Evolutionary conservation across 2,797 vertebrate genomes (phyloP).

Genomic region (Tapera naevia): DNA sequence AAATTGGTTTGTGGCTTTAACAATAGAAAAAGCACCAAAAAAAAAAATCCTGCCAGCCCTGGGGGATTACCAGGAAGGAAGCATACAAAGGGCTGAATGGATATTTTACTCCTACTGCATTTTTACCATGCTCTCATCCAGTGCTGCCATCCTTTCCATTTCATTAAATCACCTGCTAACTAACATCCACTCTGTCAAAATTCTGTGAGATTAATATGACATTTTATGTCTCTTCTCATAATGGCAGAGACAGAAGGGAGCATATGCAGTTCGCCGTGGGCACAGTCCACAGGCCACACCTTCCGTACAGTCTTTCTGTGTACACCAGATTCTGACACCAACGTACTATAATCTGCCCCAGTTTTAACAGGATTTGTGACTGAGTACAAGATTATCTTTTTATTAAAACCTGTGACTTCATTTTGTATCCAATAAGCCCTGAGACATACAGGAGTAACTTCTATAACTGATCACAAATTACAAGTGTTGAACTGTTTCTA

Average conservation of each 20-base stretch:
- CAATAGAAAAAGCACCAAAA: background rate
- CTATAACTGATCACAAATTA: background rate
- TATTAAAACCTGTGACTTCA: background rate
- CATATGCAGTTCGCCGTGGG: background rate
- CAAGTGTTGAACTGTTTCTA: background rate
- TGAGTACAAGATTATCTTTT: background rate
- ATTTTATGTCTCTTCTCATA: background rate
- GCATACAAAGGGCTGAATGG: background rate
- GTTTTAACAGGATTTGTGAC: background rate
- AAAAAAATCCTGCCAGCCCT: background rate
- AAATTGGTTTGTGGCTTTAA: background rate
- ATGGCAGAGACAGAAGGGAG: background rate
- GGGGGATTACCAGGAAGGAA: background rate
- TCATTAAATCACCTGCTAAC: constrained; percentile 14
- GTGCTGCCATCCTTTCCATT: background rate
- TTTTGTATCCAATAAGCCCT: background rate
- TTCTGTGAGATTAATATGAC: background rate
- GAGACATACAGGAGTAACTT: background rate
- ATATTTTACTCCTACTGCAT: background rate
- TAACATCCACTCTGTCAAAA: background rate
- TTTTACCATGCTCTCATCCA: background rate
- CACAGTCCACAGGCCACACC: background rate
- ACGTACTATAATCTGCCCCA: background rate
- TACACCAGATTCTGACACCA: background rate
- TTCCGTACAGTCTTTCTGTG: background rate